Percentiles rank a stretch among this genome's conserved stretches.
These are phyloP conservation scores for Megaceryle alcyon DNA, from an alignment of 2,797 vertebrate genomes.

Conservation along the genomic window DNA sequence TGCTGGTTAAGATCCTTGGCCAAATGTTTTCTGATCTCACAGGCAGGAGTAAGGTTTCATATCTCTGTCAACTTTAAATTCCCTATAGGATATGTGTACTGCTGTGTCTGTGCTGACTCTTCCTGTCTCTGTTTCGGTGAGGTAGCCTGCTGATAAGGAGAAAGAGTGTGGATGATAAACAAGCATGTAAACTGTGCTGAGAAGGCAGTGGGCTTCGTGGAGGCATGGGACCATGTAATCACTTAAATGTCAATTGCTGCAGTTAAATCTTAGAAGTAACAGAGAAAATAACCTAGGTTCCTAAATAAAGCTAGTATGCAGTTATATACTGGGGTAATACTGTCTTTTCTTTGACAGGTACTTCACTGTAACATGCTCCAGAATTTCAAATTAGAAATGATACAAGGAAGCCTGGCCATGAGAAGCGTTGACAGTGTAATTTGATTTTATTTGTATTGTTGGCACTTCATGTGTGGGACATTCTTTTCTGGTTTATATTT, in stretches of 20 bases:
- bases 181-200: background rate
- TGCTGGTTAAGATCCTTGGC: background rate
- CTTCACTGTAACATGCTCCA: background rate
- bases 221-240: fast-evolving
- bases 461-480: conserved; percentile 31
- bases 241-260: background rate
- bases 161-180: background rate
- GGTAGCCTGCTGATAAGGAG: background rate
- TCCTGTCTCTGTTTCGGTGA: background rate
- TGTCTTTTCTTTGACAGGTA: background rate
- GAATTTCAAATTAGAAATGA: background rate
- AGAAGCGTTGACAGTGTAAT: conserved; percentile 10
- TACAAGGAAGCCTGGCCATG: background rate
- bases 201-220: fast-evolving
- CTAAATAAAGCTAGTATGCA: background rate
- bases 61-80: background rate
- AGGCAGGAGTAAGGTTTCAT: background rate
- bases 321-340: background rate
- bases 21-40: background rate
- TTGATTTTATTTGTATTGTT: conserved; percentile 66
- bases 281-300: background rate
- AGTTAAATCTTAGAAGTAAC: background rate
- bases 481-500: conserved; percentile 3
- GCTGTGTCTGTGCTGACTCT: background rate
- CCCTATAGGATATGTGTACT: fast-evolving